These are phyloP conservation scores for Bubo blakistoni DNA, from an alignment of 2,113 vertebrate species.

Conservation along the genomic window DNA sequence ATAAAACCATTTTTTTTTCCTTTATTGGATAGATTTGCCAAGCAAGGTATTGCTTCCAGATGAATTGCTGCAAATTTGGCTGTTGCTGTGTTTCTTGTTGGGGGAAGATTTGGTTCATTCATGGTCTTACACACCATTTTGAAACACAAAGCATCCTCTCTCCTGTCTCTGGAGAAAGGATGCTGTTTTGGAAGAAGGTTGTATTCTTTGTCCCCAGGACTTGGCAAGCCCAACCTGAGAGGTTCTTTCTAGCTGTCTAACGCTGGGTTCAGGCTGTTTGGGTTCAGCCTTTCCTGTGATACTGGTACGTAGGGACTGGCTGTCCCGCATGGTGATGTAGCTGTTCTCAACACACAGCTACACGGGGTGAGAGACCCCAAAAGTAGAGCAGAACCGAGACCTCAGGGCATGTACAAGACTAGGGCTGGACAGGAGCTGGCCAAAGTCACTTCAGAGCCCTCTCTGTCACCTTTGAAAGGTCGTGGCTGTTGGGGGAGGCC, in stretches of 20 bases:
- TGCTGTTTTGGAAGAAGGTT: neutral
- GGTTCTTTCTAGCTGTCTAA: neutral
- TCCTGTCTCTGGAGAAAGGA: neutral
- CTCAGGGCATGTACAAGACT: neutral
- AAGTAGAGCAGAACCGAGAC: neutral
- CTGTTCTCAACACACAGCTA: neutral
- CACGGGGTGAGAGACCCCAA: fast-evolving
- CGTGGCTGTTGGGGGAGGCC: neutral
- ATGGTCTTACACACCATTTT: neutral
- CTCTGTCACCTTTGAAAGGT: neutral
- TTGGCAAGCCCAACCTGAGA: neutral
- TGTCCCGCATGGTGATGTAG: fast-evolving
- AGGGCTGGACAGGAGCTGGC: neutral
- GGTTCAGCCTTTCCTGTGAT: neutral
- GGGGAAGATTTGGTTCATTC: neutral
- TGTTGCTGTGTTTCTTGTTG: neutral
- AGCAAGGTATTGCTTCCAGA: neutral
- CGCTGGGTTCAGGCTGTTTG: neutral
- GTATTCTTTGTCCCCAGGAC: neutral
- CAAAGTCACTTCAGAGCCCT: neutral
- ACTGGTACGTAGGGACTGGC: neutral
- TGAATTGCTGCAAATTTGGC: slow-evolving; percentile 2
- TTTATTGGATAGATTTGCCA: neutral
- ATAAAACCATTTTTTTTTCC: neutral
- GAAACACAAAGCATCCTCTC: neutral